Percentiles rank a stretch among this genome's conserved stretches.
Conservation (phyloP, 2,113 vertebrate genomes). For the Carassius gibelio region DNA sequence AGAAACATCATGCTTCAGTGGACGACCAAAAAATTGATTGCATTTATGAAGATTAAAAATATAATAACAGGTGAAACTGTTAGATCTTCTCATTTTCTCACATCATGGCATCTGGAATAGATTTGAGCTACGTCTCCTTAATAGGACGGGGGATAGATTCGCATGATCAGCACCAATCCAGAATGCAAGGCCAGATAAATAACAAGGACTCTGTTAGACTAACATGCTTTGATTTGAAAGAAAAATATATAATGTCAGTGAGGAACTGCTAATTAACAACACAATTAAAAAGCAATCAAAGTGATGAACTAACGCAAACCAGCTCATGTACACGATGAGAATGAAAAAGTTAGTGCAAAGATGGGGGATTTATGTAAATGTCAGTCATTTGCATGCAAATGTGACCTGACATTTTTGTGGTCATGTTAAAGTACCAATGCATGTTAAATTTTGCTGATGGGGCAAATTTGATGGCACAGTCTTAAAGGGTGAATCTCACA, state of each 20-base stretch:
- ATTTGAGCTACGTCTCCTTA: not conserved
- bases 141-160: not conserved
- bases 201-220: not conserved
- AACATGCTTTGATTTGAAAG: not conserved
- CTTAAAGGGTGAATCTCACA: not conserved
- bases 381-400: conserved; percentile 29
- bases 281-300: conserved; percentile 4
- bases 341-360: conserved; percentile 4
- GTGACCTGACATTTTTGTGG: conserved; percentile 29
- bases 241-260: not conserved
- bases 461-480: not conserved
- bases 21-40: not conserved
- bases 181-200: not conserved
- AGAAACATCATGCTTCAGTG: not conserved
- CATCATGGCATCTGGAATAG: not conserved
- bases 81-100: not conserved
- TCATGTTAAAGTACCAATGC: not conserved
- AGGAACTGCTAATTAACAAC: not conserved
- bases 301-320: not conserved
- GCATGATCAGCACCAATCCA: conserved; percentile 13
- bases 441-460: not conserved
- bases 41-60: not conserved
- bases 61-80: not conserved
- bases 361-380: conserved; percentile 11
- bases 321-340: not conserved